Evolutionary conservation across 1,140 invertebrate species (phyloP), one percentile per base, ranked within the genome.

Genomic region (Tetragnatha versicolor): DNA sequence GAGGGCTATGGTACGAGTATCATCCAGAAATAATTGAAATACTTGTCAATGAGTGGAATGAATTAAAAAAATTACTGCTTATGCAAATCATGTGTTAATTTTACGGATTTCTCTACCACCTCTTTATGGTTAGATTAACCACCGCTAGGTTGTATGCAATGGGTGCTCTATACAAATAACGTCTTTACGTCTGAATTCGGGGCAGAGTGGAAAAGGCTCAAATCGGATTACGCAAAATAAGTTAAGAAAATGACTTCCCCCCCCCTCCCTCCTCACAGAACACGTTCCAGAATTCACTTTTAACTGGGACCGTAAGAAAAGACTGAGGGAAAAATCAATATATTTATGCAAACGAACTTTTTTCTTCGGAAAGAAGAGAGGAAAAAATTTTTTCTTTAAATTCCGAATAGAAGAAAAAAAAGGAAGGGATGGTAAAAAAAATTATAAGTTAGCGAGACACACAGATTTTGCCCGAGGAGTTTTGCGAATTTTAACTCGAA

Each of bases 241-340:
- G 61, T 65, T 65, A 65, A 65, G 61, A 65, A 65, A 65, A 65
- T 65, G 37, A 65, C 61, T 65, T 65, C 61, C 20, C 27, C 39
- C 29, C 27, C n/a, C n/a, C n/a, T n/a, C n/a, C 42, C n/a, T 45
- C n/a, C 22, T 29, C 60, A 37, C 20, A 14, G 27, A n/a, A 6
- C 25, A n/a, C n/a, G n/a, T n/a, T n/a, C n/a, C n/a, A n/a, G 20
- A 37, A 65, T 65, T 65, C 61, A 37, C 29, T 65, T 65, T 65
- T 65, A 65, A 65, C 61, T 42, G 61, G 61, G 27, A 65, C 61
- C 39, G 37, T 45, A 42, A 25, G n/a, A n/a, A n/a, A n/a, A 25
- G 61, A 65, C 39, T 65, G 61, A 25, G 37, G 25, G 42, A 65
- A 20, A 63, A 65, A 65, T 65, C 61, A 65, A 65, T 65, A 65